phyloP scores from a whole-genome alignment of 2,888 invertebrate species.

The Nomada hirtipes region DNA sequence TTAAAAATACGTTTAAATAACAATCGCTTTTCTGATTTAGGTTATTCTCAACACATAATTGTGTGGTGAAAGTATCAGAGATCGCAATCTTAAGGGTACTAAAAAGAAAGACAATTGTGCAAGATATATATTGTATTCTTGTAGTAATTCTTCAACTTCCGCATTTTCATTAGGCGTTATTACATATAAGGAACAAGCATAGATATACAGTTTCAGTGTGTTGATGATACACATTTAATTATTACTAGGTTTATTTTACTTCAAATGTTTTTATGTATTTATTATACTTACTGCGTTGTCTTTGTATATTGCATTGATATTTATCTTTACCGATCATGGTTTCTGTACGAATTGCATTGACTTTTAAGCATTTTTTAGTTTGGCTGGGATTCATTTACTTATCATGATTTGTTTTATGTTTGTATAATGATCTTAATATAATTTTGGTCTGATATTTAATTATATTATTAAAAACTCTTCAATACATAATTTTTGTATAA shows the following conservation, averaged over 20 bases:
- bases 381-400: neutral
- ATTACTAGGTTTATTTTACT: neutral
- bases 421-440: neutral
- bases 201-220: conserved; percentile 23
- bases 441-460: neutral
- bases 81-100: neutral
- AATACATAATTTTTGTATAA: neutral
- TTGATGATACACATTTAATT: neutral
- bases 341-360: neutral
- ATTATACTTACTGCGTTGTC: conserved; percentile 1
- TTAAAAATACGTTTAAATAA: neutral
- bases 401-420: neutral
- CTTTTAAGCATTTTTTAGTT: neutral
- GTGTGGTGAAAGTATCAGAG: conserved; percentile 3
- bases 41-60: conserved; percentile 35
- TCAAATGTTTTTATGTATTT: neutral
- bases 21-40: conserved; percentile 32
- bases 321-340: neutral
- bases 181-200: conserved; percentile 2
- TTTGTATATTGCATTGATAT: neutral
- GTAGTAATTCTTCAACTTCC: neutral
- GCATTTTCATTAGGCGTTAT: conserved; percentile 12
- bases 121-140: neutral
- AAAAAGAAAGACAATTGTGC: neutral
- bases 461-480: neutral